Base-by-base conservation (phyloP, 2,797 vertebrate species). In the Anguilla anguilla region DNA sequence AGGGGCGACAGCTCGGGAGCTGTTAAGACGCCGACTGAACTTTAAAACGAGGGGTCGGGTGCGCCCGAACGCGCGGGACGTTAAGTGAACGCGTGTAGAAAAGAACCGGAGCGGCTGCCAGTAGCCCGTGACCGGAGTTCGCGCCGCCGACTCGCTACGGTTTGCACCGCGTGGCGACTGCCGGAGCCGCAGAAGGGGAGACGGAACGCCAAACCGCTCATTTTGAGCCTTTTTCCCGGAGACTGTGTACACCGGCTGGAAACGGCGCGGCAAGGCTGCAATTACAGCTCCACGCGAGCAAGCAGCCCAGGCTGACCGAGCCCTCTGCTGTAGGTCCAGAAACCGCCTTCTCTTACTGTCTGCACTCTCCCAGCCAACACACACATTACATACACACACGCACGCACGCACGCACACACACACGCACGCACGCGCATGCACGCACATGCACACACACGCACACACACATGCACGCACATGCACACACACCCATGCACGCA, bases 21-120 rank as follows among this genome's bases (percentile, higher is more conserved):
- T 88, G 87, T 86, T 88, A 86, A 86, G 89, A 84, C 43, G 77
- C 46, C 79, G 83, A 84, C 88, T 88, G 89, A 92, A 91, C 86
- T 84, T 88, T 86, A 88, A 90, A 35, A 87, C 87, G 67, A 10
- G 53, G 69, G 87, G 85, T n/a, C 81, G 89, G 86, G 84, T 85
- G 67, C 3, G 59, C 55, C 88, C 74, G 46, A n/a, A 4, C 46
- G 22, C 3, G 1, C 31, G 39, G n/a, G 43, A 49, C 17, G 39
- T 81, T 43, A 46, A 15, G 13, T 35, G 72, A 39, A 49, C 1
- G 9, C 6, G 0, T 22, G 9, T 46, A 81, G 7, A 81, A 81
- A 19, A 10, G 5, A 9, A 6, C 5, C 11, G 1, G 6, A 19
- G 4, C 19, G 25, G 77, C 9, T 1, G 39, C 39, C 39, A 49